Conservation (phyloP, 2,113 vertebrate genomes). For the Tauraco erythrolophus region DNA sequence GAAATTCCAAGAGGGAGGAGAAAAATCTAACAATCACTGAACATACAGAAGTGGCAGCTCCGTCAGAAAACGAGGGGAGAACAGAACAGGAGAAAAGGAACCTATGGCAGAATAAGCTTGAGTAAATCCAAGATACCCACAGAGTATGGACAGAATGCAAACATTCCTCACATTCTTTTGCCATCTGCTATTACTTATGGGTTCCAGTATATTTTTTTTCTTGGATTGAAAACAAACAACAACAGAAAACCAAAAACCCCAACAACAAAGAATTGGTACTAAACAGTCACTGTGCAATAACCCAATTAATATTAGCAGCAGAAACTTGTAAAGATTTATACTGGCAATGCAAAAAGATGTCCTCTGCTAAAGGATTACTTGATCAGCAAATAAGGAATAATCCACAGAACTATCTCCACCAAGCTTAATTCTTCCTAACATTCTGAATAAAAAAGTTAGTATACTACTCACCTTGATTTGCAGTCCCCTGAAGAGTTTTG, state of each 20-base stretch:
- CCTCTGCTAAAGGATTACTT: not conserved
- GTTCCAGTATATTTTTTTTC: not conserved
- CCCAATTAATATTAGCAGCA: not conserved
- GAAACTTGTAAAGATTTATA: not conserved
- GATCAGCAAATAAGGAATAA: not conserved
- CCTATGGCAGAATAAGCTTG: not conserved
- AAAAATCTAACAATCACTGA: not conserved
- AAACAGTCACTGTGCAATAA: not conserved
- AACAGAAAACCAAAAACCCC: not conserved
- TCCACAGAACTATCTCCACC: not conserved
- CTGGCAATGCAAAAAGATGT: not conserved
- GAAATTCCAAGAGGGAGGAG: not conserved
- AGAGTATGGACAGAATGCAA: not conserved
- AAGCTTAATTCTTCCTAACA: not conserved
- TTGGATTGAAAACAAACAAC: not conserved
- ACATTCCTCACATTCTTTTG: not conserved
- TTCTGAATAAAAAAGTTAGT: not conserved
- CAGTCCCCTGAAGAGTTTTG: slow-evolving; percentile 97
- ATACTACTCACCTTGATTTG: slow-evolving; percentile 91
- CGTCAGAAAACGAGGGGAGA: not conserved
- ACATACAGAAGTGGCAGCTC: not conserved
- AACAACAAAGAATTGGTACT: not conserved
- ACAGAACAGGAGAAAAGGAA: not conserved
- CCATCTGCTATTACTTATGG: not conserved
- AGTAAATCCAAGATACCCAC: not conserved